phyloP scores from a whole-genome alignment of 1,140 invertebrate genomes.

The Lanistes nyassanus region DNA sequence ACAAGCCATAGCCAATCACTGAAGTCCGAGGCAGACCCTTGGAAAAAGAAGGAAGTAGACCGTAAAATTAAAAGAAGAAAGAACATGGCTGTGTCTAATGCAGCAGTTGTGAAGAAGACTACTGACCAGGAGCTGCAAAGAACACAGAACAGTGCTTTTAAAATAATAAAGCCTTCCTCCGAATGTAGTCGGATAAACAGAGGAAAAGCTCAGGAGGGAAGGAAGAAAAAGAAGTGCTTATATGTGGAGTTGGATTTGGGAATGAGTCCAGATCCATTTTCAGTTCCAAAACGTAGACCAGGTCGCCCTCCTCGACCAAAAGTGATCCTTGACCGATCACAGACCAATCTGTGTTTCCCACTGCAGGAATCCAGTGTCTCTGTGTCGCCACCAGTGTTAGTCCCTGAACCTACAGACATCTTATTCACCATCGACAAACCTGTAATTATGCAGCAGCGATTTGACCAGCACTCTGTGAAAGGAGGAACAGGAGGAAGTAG shows the following conservation, averaged over 20 bases:
- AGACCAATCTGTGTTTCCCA: slow-evolving; percentile 15
- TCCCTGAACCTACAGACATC: background rate
- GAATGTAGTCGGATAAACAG: background rate
- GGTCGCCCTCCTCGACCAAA: slow-evolving; percentile 16
- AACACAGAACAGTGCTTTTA: slow-evolving; percentile 18
- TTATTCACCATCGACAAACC: too few species aligned
- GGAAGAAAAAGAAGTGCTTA: slow-evolving; percentile 13
- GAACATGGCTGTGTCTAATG: background rate
- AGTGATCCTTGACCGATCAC: slow-evolving; percentile 20
- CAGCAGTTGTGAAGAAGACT: background rate
- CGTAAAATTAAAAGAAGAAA: too few species aligned
- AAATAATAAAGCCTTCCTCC: background rate
- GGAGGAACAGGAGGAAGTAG: too few species aligned
- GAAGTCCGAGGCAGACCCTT: too few species aligned
- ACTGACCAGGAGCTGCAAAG: background rate
- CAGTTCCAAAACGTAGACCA: background rate
- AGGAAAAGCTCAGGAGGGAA: background rate
- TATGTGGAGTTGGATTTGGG: slow-evolving; percentile 18
- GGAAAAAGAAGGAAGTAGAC: too few species aligned
- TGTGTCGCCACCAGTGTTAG: background rate
- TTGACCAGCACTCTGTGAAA: too few species aligned
- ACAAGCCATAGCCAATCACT: too few species aligned
- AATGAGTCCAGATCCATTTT: background rate
- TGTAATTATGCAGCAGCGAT: too few species aligned
- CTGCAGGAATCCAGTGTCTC: too few species aligned